phyloP scores from a whole-genome alignment of 2,888 invertebrate genomes.

The Acrobasis suavella region DNA sequence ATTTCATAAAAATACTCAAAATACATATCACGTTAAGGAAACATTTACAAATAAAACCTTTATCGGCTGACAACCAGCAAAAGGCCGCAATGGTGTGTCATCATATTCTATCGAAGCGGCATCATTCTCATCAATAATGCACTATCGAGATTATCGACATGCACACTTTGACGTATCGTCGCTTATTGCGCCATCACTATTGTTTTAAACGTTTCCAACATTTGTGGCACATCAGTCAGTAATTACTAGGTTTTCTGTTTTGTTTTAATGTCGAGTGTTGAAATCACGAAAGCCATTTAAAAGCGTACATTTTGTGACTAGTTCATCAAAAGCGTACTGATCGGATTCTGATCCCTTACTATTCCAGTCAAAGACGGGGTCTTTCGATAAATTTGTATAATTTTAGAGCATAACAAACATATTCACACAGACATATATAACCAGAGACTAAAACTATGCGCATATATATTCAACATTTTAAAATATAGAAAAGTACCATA shows the following conservation, averaged over 20 bases:
- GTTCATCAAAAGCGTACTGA: too few species aligned
- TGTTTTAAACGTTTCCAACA: slow-evolving; percentile 64
- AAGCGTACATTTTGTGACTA: background rate
- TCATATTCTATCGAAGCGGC: slow-evolving; percentile 71
- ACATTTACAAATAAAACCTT: background rate
- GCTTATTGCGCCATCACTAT: slow-evolving; percentile 71
- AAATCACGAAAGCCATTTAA: background rate
- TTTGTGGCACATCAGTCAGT: slow-evolving; percentile 65
- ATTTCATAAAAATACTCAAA: too few species aligned
- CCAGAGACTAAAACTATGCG: too few species aligned
- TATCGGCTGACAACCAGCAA: slow-evolving; percentile 27
- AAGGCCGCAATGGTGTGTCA: slow-evolving; percentile 70
- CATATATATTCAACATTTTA: too few species aligned
- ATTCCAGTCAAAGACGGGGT: too few species aligned
- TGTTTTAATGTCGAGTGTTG: slow-evolving; percentile 4
- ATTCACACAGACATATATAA: too few species aligned
- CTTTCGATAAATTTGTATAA: too few species aligned
- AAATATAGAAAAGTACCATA: too few species aligned
- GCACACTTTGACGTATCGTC: slow-evolving; percentile 70
- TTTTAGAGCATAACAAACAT: too few species aligned
- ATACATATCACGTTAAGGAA: background rate
- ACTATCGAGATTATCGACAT: slow-evolving; percentile 74
- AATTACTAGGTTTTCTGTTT: slow-evolving; percentile 38
- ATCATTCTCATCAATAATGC: slow-evolving; percentile 47
- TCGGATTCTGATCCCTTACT: too few species aligned